These are phyloP conservation scores for Sternarchorhynchus goeldii DNA, from an alignment of 2,797 vertebrate species.

Conservation along the genomic window DNA sequence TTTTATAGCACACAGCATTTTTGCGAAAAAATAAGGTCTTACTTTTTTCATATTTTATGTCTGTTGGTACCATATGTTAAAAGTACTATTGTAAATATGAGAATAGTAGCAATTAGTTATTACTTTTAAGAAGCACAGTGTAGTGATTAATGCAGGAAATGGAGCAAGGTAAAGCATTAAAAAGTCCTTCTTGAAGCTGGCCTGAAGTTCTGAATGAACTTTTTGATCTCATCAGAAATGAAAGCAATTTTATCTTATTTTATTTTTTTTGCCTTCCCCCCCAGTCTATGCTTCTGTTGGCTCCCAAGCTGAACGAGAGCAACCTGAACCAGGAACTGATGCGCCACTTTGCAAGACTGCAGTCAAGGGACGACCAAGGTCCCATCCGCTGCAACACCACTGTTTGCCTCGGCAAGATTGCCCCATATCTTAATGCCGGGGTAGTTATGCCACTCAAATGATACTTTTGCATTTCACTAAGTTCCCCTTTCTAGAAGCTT, in stretches of 20 bases:
- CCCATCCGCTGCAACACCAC: slow-evolving; percentile 96
- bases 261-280: neutral
- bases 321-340: slow-evolving; percentile 91
- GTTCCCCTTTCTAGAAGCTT: neutral
- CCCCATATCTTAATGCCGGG: slow-evolving; percentile 85
- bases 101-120: too few relatives aligned
- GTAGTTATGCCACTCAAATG: slow-evolving; percentile 67
- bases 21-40: too few relatives aligned
- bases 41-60: too few relatives aligned
- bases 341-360: slow-evolving; percentile 90
- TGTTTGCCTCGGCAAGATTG: slow-evolving; percentile 92
- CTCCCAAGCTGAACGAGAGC: slow-evolving; percentile 87
- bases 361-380: slow-evolving; percentile 89
- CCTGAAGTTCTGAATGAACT: too few relatives aligned
- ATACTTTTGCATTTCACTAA: neutral
- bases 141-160: too few relatives aligned
- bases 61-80: too few relatives aligned
- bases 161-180: too few relatives aligned
- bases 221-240: neutral
- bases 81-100: too few relatives aligned
- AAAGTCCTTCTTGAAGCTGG: too few relatives aligned
- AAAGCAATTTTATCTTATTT: neutral
- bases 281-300: slow-evolving; percentile 91
- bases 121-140: too few relatives aligned
- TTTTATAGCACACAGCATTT: too few relatives aligned